Base-by-base conservation (phyloP, 2,888 invertebrate genomes). In the Dioctria linearis region DNA sequence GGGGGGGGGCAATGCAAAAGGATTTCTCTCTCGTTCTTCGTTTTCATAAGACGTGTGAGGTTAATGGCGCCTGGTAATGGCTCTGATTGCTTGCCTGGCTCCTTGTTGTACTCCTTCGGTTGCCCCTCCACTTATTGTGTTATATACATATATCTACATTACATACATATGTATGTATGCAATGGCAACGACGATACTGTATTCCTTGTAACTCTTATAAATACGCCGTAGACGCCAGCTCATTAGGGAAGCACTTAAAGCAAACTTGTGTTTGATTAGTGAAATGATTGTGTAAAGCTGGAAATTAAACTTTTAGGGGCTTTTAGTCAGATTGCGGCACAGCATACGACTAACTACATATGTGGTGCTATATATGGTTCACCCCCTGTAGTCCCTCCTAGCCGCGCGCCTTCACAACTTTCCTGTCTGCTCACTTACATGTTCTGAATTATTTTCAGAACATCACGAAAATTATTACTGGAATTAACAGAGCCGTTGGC, bases 241-340 rank as follows among this genome's bases (percentile, higher is more conserved):
- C 75, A 75, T 75, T 75, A 75, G 61, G 59, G 61, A 75, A 75
- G 75, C 75, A 75, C 75, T 75, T 75, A 75, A 75, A 75, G 75
- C 42, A 59, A 75, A 75, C 75, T 75, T 75, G 59, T 75, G 75
- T 75, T 75, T 75, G 75, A 75, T 75, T 75, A 75, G 59, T 42
- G 75, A 75, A 75, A 75, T 75, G 75, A 75, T 75, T 75, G 75
- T 75, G 75, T 75, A 61, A 75, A 75, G 75, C 61, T 75, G 75
- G 39, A 75, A 75, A 75, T 75, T 75, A 75, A 75, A 75, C 75
- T 75, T 75, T 75, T 75, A 75, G 57, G 59, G 75, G 75, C 75
- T 75, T 59, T 75, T 75, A 75, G 75, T 75, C 59, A 59, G 75
- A 75, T 75, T 75, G 75, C 37, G 75, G 75, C 43, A 9, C 11